A percentile compares a stretch with the other conserved stretches of the same genome.
These are phyloP conservation scores for Eilema griseolum DNA, from an alignment of 2,888 invertebrate genomes.

Conservation along the genomic window DNA sequence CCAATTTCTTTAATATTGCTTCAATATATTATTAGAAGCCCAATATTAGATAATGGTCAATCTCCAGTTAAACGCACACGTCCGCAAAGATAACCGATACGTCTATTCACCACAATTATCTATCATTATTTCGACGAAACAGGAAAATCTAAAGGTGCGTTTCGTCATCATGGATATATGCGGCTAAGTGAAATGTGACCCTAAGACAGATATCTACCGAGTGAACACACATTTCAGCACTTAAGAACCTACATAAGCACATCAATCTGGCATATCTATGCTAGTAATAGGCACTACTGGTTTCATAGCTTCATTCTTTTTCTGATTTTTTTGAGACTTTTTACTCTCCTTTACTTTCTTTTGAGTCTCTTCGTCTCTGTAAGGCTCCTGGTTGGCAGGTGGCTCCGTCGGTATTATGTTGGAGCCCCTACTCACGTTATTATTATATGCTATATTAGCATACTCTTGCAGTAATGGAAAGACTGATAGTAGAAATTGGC, in stretches of 20 bases:
- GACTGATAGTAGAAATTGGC: slow-evolving; percentile 97
- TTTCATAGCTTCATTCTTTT: slow-evolving; percentile 93
- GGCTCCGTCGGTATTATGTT: slow-evolving; percentile 71
- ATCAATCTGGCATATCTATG: slow-evolving; percentile 96
- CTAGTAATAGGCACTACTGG: slow-evolving; percentile 96
- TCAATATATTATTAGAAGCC: slow-evolving; percentile 63
- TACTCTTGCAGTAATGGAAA: slow-evolving; percentile 99
- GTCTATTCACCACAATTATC: not conserved
- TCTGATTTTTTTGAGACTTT: slow-evolving; percentile 89
- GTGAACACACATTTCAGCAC: slow-evolving; percentile 76
- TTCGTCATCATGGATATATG: not conserved
- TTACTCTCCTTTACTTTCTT: slow-evolving; percentile 86
- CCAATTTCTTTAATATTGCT: slow-evolving; percentile 78
- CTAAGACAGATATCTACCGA: slow-evolving; percentile 57
- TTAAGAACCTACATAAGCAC: slow-evolving; percentile 38
- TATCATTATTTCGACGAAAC: not conserved
- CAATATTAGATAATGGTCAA: slow-evolving; percentile 45
- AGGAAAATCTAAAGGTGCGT: not conserved
- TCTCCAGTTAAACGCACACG: slow-evolving; percentile 4
- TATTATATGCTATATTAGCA: slow-evolving; percentile 98
- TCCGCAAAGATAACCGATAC: not conserved
- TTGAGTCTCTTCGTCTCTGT: slow-evolving; percentile 77
- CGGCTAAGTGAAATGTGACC: slow-evolving; percentile 27
- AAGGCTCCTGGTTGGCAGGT: slow-evolving; percentile 78
- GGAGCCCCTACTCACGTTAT: slow-evolving; percentile 80